These are phyloP conservation scores for Pseudocheirus occidentalis DNA, from an alignment of 2,797 vertebrate species.

Conservation along the genomic window DNA sequence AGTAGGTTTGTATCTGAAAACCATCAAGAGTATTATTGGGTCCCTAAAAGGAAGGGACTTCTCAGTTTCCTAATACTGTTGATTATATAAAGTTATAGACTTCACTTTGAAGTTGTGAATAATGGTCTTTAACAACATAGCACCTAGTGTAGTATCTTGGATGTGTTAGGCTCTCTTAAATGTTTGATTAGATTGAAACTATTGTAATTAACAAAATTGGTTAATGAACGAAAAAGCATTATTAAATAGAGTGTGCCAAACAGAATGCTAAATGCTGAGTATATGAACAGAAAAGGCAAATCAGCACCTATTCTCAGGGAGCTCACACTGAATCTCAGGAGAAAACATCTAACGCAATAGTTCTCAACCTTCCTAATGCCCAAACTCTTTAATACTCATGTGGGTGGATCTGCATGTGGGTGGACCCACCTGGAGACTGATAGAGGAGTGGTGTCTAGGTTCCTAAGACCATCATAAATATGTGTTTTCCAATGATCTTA, in stretches of 20 bases:
- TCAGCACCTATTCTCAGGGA: neutral
- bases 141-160: too few relatives aligned
- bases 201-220: neutral
- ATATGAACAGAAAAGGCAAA: neutral
- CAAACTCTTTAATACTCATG: too few relatives aligned
- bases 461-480: too few relatives aligned
- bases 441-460: too few relatives aligned
- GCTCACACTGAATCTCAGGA: neutral
- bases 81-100: neutral
- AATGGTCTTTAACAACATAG: neutral
- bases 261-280: neutral
- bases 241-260: neutral
- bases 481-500: too few relatives aligned
- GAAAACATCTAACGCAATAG: too few relatives aligned
- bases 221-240: neutral
- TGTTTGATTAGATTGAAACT: neutral
- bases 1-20: slow-evolving; percentile 89
- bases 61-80: neutral
- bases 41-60: neutral
- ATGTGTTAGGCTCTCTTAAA: neutral
- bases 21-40: neutral
- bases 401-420: too few relatives aligned
- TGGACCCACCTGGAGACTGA: too few relatives aligned
- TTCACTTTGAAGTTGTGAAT: neutral
- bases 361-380: too few relatives aligned